phyloP scores from a whole-genome alignment of 2,797 vertebrate species.

The Ceyx erithaca region DNA sequence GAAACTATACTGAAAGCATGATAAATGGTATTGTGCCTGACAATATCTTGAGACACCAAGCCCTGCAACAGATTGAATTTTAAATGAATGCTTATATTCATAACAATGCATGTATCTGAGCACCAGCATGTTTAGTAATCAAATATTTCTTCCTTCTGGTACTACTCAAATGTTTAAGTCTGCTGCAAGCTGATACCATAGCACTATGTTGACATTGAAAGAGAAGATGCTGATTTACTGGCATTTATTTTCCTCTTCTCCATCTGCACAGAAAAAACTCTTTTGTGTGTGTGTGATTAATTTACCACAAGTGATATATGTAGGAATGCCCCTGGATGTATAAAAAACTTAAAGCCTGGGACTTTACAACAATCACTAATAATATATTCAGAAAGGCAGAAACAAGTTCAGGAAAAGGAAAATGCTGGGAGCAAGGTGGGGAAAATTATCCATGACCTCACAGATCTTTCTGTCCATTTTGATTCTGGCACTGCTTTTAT shows the following conservation, averaged over 20 bases:
- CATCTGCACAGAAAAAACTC: background rate
- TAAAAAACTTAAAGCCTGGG: background rate
- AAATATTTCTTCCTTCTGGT: conserved; percentile 21
- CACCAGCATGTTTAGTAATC: background rate
- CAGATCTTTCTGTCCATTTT: background rate
- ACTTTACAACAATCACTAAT: background rate
- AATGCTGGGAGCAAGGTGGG: background rate
- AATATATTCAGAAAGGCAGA: background rate
- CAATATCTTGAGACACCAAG: background rate
- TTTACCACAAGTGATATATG: background rate
- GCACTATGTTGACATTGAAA: background rate
- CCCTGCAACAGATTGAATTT: background rate
- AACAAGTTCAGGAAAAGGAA: background rate
- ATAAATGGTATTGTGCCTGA: background rate
- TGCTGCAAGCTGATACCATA: background rate
- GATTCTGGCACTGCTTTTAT: background rate
- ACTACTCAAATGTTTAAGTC: background rate
- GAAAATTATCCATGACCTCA: conserved; percentile 5
- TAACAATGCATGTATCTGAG: background rate
- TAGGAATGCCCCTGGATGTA: background rate
- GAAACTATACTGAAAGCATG: background rate
- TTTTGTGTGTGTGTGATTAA: background rate
- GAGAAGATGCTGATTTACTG: background rate
- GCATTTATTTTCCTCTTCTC: background rate
- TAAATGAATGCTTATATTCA: conserved; percentile 3